These are phyloP conservation scores for Omphaloscelis lunosa DNA, from an alignment of 2,888 invertebrate genomes.

Conservation along the genomic window DNA sequence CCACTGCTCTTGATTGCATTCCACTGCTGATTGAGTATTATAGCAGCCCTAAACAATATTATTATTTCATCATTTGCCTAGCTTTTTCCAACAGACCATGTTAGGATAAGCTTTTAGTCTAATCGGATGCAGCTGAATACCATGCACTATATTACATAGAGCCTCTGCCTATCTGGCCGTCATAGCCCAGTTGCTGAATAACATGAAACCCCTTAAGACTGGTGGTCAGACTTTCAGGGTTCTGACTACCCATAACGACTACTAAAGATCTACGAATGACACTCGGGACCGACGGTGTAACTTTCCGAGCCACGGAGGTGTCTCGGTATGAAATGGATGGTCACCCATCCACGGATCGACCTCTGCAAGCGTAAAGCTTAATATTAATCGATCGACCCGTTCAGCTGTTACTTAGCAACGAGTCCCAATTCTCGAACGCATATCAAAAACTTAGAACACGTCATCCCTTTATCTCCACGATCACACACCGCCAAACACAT, in stretches of 20 bases:
- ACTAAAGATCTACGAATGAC: not conserved
- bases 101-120: not conserved
- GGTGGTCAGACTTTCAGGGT: not conserved
- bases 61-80: not conserved
- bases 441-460: slow-evolving; percentile 7
- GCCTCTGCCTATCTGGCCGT: too few relatives aligned
- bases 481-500: slow-evolving; percentile 28
- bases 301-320: not conserved
- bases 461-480: not conserved
- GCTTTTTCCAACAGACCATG: not conserved
- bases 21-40: too few relatives aligned
- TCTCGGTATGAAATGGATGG: not conserved
- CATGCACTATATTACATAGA: too few relatives aligned
- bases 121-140: not conserved
- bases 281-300: not conserved
- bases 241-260: not conserved
- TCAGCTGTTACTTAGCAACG: not conserved
- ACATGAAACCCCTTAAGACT: not conserved
- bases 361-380: not conserved
- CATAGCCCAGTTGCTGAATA: not conserved
- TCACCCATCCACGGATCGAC: not conserved
- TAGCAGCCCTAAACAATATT: too few relatives aligned
- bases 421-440: not conserved
- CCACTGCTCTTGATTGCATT: too few relatives aligned
- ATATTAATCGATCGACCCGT: not conserved